Base-by-base conservation (phyloP, 2,113 vertebrate species). In the Xenopus borealis region DNA sequence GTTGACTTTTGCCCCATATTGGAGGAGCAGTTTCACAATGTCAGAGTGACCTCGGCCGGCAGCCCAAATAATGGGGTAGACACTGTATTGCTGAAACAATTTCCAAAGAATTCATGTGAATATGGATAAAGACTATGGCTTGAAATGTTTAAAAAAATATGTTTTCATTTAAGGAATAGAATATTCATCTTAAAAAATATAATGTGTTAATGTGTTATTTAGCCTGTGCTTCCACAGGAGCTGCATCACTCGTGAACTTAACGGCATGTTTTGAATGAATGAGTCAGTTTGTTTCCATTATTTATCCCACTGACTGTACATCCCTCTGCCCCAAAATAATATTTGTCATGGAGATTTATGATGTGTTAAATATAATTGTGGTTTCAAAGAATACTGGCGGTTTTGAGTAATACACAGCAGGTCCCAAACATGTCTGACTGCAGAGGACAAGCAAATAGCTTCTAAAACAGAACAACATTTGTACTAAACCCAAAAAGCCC, bases 21-120 rank as follows among this genome's bases (percentile, higher is more conserved):
- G 91, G 78, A 99, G 86, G 53, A 99, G 83, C 10, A 95, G 91
- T 77, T 92, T 91, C 27, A 99, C 95, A 76, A 98, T 95, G 71
- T 94, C 94, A 0, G 92, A 92, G 10, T 99, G 96, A 73, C 97
- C 97, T 53, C 97, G 91, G 62, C 97, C 97, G 5, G 97, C 95
- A 6, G 97, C 97, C 97, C 97, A 99, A 80, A 98, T 99, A 80
- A 99, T 93, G 62, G 97, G 96, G 84, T 98, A 98, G 76, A 99
- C 95, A 40, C 95, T 97, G 84, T 98, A 98, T 95, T 99, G 94
- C 90, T 92, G 86, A 83, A 27, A 80, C 5, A 2, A 40, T 4
- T 1, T 6, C 53, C 79, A 10, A 9, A 53, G 50, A 27, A 1
- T 47, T 16, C 33, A 7, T 40, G 8, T 40, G 5, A 40, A 7